Base-by-base conservation (phyloP, 1,140 invertebrate species). In the Rhagoletis zephyria region DNA sequence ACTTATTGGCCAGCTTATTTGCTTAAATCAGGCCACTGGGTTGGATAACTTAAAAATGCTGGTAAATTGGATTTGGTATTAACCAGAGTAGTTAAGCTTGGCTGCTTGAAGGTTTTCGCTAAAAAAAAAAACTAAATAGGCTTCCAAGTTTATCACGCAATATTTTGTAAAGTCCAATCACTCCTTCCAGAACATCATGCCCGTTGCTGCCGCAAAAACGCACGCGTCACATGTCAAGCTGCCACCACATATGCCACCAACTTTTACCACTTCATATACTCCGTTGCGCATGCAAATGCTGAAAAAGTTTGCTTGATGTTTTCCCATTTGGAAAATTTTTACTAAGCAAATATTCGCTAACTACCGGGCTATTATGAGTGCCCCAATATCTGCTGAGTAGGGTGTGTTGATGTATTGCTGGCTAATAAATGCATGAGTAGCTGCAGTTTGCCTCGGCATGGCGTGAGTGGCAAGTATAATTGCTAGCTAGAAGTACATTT, bases 241-340 rank as follows among this genome's bases (percentile, higher is more conserved):
- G 30, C 30, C 30, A 30, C 30, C 30, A 30, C 30, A 74, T 74
- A 14, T 74, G 67, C 4, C 67, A 16, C 42, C 45, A 67, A 40
- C 19, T 40, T 74, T 40, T 74, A 42, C 67, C 42, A 74, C 67
- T 45, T 16, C 12, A 45, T 48, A 7, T 48, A 42, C 67, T 42
- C 16, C 45, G 67, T 12, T 45, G 42, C 67, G 40, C 67, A 74
- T 16, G 67, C 67, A 45, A 45, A 74, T 4, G 45, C 3, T 40
- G 67, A 12, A 74, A 67, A 74, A 74, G 42, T 74, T 74, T 74
- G 4, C 40, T 48, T 74, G 40, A 74, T 74, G 67, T 74, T 74
- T 74, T 45, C 45, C 30, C 67, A 74, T 45, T 74, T 74, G 67
- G 67, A 74, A 67, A 67, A 74, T 42, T 74, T 48, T 74, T 40